phyloP scores from a whole-genome alignment of 2,888 invertebrate species.

The Morpho achilles region DNA sequence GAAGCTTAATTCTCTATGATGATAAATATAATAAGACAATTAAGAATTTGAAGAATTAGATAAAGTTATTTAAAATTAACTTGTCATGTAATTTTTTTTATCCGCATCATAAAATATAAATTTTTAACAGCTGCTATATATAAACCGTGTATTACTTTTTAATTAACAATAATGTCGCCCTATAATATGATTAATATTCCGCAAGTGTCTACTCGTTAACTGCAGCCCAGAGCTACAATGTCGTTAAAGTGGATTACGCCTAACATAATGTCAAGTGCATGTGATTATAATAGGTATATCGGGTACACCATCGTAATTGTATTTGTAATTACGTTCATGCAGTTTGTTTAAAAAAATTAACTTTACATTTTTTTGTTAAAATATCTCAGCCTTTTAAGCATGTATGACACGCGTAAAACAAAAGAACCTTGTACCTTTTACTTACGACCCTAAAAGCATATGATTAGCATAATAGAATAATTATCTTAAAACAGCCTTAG shows the following conservation, averaged over 20 bases:
- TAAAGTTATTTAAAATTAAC: conserved; percentile 7
- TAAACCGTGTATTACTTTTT: conserved; percentile 7
- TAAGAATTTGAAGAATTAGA: too few relatives aligned
- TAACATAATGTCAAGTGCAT: conserved; percentile 7
- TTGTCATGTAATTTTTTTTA: conserved; percentile 3
- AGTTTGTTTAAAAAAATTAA: background rate
- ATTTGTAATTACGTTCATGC: background rate
- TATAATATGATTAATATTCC: conserved; percentile 25
- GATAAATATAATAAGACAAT: too few relatives aligned
- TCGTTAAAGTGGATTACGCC: conserved; percentile 14
- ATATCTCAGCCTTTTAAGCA: too few relatives aligned
- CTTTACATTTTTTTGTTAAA: too few relatives aligned
- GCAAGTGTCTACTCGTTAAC: conserved; percentile 16
- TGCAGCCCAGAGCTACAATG: conserved; percentile 13
- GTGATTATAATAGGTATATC: conserved; percentile 4
- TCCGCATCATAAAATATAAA: conserved; percentile 1
- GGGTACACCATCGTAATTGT: conserved; percentile 2
- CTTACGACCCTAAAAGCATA: too few relatives aligned
- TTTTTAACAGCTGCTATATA: conserved; percentile 11
- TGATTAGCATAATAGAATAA: too few relatives aligned
- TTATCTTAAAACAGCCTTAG: too few relatives aligned
- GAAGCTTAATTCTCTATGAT: too few relatives aligned
- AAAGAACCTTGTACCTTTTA: too few relatives aligned
- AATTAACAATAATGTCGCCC: conserved; percentile 18
- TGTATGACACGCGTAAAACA: too few relatives aligned